Evolutionary conservation across 2,113 vertebrate species (phyloP), one percentile per base, ranked within the genome.

Genomic region (Stigmatopora argus): DNA sequence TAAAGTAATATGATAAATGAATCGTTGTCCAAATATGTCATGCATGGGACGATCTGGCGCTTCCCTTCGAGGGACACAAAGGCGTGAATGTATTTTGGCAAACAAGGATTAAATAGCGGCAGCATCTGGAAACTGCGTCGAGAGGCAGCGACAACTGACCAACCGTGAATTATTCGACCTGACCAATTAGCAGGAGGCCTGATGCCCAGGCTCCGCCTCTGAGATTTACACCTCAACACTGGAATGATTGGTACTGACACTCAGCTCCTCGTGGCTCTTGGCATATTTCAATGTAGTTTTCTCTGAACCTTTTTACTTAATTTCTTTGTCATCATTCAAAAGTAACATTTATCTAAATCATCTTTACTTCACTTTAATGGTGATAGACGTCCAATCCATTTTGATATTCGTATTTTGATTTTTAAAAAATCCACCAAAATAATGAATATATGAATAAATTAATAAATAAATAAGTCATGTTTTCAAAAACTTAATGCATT

Each of bases 131-230:
- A 87, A 46, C 73, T 77, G 72, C 21, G 62, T 75, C 74, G 76
- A 74, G 82, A 79, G 84, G 83, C 75, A 34, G 67, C 75, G 53
- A 78, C 73, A 79, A 79, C 82, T 83, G 72, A 78, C 83, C 87
- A 38, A 88, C 86, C 87, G 79, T 90, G 78, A 91, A 86, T 81
- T 87, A 92, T 92, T 83, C 87, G 87, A 92, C 88, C 87, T 89
- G 90, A 92, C 88, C 90, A 91, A 91, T 92, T 92, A 92, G 89
- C 85, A 83, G 83, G 86, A 86, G 88, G 83, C 82, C 79, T 60
- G 65, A 74, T 83, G 86, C 88, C 87, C 87, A 75, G 77, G 85
- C 78, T 74, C 75, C 78, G 49, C 79, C 81, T 82, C 78, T 35
- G 71, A 73, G 65, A 60, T 75, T 68, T 66, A 66, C 31, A 19